A percentile compares a stretch with the other conserved stretches of the same genome.
Evolutionary conservation across 2,888 invertebrate species (phyloP).

Genomic region (Stenchaetothrips biformis): DNA sequence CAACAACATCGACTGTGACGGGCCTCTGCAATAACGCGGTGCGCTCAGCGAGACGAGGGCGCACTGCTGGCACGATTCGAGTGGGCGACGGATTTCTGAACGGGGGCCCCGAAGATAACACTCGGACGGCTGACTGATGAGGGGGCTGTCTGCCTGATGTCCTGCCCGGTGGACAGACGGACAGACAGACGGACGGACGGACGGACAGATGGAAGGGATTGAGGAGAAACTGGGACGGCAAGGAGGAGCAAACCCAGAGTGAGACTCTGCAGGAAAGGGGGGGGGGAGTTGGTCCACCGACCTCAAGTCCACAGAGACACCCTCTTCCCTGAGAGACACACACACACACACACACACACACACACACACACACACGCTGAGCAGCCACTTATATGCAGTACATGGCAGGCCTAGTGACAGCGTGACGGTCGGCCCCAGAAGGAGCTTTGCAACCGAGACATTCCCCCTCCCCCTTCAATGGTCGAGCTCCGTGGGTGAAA

Average conservation of each 20-base stretch:
- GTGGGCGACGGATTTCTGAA: neutral
- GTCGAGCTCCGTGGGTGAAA: no score
- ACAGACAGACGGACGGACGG: neutral
- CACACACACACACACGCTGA: neutral
- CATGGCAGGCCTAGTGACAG: neutral
- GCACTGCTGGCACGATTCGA: neutral
- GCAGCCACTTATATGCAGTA: neutral
- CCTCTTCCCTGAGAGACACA: no score
- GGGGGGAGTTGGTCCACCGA: neutral
- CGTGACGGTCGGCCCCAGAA: neutral
- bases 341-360: neutral
- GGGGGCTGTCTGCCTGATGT: neutral
- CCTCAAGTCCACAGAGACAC: no score
- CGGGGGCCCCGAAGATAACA: neutral
- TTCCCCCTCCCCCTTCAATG: no score
- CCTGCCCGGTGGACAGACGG: neutral
- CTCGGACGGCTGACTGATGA: neutral
- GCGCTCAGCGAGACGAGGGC: no score
- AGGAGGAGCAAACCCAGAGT: neutral
- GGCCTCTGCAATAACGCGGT: no score
- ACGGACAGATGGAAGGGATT: neutral
- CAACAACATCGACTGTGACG: no score
- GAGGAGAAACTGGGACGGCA: neutral
- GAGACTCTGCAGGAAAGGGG: neutral
- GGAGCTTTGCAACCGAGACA: no score